Evolutionary conservation across 1,140 invertebrate species (phyloP), one percentile per base, ranked within the genome.

Genomic region (Sipha flava): DNA sequence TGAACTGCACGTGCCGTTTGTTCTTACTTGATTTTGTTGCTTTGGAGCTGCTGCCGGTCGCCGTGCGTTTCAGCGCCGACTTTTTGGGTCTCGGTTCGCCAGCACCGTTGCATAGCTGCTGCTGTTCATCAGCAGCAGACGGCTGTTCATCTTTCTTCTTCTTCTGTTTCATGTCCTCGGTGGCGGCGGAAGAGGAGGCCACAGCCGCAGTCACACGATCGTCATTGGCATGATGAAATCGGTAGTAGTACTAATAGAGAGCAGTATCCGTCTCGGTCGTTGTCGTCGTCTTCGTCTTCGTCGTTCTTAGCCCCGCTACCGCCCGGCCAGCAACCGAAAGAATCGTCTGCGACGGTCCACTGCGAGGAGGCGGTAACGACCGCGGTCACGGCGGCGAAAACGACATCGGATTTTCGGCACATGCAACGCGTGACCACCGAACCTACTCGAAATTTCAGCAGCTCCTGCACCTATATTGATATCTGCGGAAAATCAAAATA

Each of bases 1-100:
- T 92, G 82, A 95, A 94, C 14, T 93, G 90, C 0, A 95, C 93
- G 84, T 92, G 89, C 83, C 92, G 92, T 73, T 87, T 87, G 37
- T 83, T 84, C 54, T 85, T 83, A 79, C 83, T 62, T 79, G 83
- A 70, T 86, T 81, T 81, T 6, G 70, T 49, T 87, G 84, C 59
- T 80, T 90, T 90, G 54, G 90, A 83, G 89, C 84, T 72, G 6
- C 77, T 43, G 5, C 40, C 43, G 23, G 77, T 72, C 87, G 84
- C 49, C 75, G 90, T 90, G 57, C 90, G 83, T 45, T 70, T 70
- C 79, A 89, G 83, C 23, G 66, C 66, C 6, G 89, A 90, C 83
- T 89, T 90, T 29, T 89, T 85, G 82, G 83, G 87, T 83, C 84
- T 84, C 34, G 82, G 40, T 40, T 64, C 79, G 26, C 26, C 40